Conservation (phyloP, 2,888 invertebrate genomes). For the Xanthostigma xanthostigma region DNA sequence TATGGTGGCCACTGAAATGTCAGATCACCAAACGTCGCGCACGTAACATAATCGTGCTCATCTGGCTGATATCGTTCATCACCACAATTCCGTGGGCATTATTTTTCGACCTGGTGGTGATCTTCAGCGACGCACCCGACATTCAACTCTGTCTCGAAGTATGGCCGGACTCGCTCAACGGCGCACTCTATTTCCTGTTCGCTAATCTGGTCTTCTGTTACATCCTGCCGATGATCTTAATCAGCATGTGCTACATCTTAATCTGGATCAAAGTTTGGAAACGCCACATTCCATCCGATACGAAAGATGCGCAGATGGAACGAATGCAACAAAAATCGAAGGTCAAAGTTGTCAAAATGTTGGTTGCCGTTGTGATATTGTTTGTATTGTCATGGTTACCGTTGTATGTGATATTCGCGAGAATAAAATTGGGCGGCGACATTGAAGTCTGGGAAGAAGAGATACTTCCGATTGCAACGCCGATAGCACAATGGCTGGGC, state of each 20-base stretch:
- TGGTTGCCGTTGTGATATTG: conserved; percentile 81
- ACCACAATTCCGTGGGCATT: conserved; percentile 84
- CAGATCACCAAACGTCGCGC: conserved; percentile 83
- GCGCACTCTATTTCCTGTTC: conserved; percentile 72
- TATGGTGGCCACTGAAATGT: conserved; percentile 86
- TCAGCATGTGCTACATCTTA: conserved; percentile 80
- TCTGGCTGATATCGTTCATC: conserved; percentile 76
- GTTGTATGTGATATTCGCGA: conserved; percentile 74
- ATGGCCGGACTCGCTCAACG: conserved; percentile 74
- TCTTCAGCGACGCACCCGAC: conserved; percentile 59
- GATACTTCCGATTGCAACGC: conserved; percentile 63
- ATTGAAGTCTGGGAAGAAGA: conserved; percentile 67
- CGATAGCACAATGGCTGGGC: conserved; percentile 84
- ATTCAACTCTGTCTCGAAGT: conserved; percentile 65
- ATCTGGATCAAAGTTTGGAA: conserved; percentile 84
- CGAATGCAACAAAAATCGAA: conserved; percentile 88
- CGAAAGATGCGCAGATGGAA: conserved; percentile 82
- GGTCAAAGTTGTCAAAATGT: conserved; percentile 89
- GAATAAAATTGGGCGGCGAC: conserved; percentile 68
- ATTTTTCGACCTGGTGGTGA: conserved; percentile 68
- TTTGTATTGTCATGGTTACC: conserved; percentile 90
- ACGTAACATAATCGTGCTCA: conserved; percentile 72
- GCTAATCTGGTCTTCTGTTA: conserved; percentile 83
- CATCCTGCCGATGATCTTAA: conserved; percentile 78
- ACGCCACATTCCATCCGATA: conserved; percentile 77